These are phyloP conservation scores for Ailuropoda melanoleuca DNA, from an alignment of 2,113 vertebrate genomes.

Conservation along the genomic window DNA sequence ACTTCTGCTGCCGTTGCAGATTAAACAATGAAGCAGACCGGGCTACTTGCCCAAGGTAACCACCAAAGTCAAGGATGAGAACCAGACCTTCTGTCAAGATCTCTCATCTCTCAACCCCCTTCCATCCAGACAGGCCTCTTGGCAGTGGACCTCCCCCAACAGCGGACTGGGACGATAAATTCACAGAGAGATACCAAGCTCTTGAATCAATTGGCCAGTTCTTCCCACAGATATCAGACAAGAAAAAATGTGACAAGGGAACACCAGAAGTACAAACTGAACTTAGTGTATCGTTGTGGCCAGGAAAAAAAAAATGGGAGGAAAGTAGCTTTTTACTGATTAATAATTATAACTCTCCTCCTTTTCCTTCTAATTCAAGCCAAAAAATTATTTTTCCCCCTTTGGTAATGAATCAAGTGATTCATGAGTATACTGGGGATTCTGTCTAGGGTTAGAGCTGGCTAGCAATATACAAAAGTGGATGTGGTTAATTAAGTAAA, in stretches of 20 bases:
- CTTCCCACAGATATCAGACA: neutral
- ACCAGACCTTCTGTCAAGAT: neutral
- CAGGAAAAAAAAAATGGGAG: neutral
- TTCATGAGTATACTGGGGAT: constrained; percentile 40
- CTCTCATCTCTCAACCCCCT: neutral
- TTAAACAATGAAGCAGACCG: neutral
- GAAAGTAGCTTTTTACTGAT: constrained; percentile 9
- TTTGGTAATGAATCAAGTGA: constrained; percentile 54
- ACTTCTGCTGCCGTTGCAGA: neutral
- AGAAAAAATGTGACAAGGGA: neutral
- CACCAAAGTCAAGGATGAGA: neutral
- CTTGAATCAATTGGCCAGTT: constrained; percentile 1
- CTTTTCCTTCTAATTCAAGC: constrained; percentile 39
- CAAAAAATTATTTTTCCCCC: constrained; percentile 13
- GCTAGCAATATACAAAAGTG: constrained; percentile 36
- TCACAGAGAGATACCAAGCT: neutral
- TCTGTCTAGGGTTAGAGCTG: neutral
- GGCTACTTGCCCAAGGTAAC: neutral
- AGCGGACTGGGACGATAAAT: neutral
- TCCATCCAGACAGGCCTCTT: neutral
- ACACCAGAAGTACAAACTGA: neutral
- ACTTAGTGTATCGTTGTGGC: neutral
- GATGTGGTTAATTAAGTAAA: constrained; percentile 31
- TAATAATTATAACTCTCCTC: constrained; percentile 32
- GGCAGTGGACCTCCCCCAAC: neutral